These are phyloP conservation scores for Drosophila testacea DNA, from an alignment of 2,888 invertebrate genomes.

Conservation along the genomic window DNA sequence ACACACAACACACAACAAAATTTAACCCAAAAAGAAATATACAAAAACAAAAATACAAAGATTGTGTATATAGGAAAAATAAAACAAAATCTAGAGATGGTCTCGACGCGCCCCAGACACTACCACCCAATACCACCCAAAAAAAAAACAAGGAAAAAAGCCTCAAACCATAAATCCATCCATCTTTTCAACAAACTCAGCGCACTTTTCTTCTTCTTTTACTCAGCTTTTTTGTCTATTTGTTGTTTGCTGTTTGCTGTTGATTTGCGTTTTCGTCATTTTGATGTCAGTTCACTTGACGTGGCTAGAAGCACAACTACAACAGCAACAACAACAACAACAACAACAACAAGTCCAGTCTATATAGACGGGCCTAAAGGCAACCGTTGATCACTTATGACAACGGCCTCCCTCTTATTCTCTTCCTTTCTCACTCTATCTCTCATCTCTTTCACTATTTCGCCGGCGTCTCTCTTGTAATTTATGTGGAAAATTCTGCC, in stretches of 20 bases:
- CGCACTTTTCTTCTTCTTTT: slow-evolving; percentile 14
- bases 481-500: slow-evolving; percentile 74
- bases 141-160: background rate
- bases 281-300: slow-evolving; percentile 79
- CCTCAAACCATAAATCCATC: slow-evolving; percentile 68
- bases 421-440: background rate
- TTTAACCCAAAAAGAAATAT: slow-evolving; percentile 1
- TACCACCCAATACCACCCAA: slow-evolving; percentile 13
- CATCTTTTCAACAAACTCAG: slow-evolving; percentile 72
- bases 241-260: slow-evolving; percentile 73
- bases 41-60: background rate
- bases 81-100: slow-evolving; percentile 35
- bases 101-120: slow-evolving; percentile 52
- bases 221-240: slow-evolving; percentile 18
- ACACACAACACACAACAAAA: slow-evolving; percentile 1
- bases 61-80: slow-evolving; percentile 8
- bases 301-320: slow-evolving; percentile 44
- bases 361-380: slow-evolving; percentile 54
- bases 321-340: slow-evolving; percentile 31
- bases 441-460: background rate
- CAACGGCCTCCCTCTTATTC: slow-evolving; percentile 52
- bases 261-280: slow-evolving; percentile 81
- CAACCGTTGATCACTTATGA: slow-evolving; percentile 79
- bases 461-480: slow-evolving; percentile 53
- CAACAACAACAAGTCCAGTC: slow-evolving; percentile 26